Percentiles rank a stretch among this genome's conserved stretches.
Evolutionary conservation across 1,140 invertebrate genomes (phyloP).

Genomic region (Goniozus legneri): DNA sequence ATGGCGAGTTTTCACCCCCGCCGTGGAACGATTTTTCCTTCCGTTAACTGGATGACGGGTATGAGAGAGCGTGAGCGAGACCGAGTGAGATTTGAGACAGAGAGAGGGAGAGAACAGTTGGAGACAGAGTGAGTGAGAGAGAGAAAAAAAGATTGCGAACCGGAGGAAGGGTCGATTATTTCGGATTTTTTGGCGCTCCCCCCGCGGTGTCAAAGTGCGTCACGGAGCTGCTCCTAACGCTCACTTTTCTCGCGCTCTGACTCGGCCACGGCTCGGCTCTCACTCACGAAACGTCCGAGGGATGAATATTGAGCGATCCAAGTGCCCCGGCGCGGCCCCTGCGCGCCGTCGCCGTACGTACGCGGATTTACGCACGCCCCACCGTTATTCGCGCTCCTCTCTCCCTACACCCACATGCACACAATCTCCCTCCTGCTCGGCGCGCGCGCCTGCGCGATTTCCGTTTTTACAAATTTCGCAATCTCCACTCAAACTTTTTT

Average conservation of each 20-base stretch:
- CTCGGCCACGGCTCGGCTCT: constrained; percentile 17
- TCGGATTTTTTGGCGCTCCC: constrained; percentile 39
- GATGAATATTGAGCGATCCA: constrained; percentile 52
- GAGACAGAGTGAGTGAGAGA: neutral
- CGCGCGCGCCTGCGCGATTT: neutral
- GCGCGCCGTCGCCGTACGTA: too few species aligned
- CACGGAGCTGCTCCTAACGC: constrained; percentile 29
- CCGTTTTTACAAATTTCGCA: too few species aligned
- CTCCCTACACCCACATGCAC: constrained; percentile 21
- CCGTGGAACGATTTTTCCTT: too few species aligned
- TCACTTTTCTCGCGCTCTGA: constrained; percentile 14
- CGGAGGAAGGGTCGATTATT: constrained; percentile 41
- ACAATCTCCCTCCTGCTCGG: neutral
- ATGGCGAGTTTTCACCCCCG: too few species aligned
- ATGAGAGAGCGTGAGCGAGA: too few species aligned
- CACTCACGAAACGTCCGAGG: constrained; percentile 35
- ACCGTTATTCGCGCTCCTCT: constrained; percentile 24
- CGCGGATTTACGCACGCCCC: too few species aligned
- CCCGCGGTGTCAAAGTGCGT: constrained; percentile 19
- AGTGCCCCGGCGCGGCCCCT: constrained; percentile 30
- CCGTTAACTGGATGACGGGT: too few species aligned
- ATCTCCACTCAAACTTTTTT: too few species aligned
- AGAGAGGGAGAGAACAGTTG: too few species aligned
- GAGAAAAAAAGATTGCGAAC: constrained; percentile 11
- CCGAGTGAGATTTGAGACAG: too few species aligned